Conservation (phyloP, 1,140 invertebrate species). For the Lepidurus packardi region DNA sequence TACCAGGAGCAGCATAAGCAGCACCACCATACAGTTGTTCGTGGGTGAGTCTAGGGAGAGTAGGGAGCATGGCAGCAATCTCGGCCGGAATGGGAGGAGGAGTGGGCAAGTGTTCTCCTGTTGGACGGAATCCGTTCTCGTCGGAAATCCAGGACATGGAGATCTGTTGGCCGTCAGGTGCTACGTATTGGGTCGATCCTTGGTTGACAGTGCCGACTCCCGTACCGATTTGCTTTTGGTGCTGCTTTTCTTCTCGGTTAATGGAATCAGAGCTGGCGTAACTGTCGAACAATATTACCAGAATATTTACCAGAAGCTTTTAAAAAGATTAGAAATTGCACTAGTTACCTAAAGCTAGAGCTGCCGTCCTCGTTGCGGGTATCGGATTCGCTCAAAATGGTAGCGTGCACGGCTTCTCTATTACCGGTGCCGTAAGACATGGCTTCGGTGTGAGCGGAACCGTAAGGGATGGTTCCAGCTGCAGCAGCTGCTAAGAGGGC, state of each 20-base stretch:
- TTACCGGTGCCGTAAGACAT: too few species aligned
- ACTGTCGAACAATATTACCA: neutral
- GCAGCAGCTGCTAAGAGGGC: too few species aligned
- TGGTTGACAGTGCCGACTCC: slow-evolving; percentile 37
- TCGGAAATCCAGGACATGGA: slow-evolving; percentile 38
- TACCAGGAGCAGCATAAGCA: neutral
- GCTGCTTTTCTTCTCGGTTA: slow-evolving; percentile 65
- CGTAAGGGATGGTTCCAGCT: too few species aligned
- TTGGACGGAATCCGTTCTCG: slow-evolving; percentile 40
- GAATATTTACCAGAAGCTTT: too few species aligned
- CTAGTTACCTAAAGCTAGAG: too few species aligned
- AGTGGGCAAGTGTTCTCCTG: slow-evolving; percentile 38
- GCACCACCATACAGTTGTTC: neutral
- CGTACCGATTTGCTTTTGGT: slow-evolving; percentile 52
- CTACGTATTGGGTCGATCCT: slow-evolving; percentile 40
- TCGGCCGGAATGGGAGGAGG: slow-evolving; percentile 35
- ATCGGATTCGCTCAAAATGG: too few species aligned
- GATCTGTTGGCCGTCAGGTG: slow-evolving; percentile 37
- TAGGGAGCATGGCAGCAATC: slow-evolving; percentile 28
- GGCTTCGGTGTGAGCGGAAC: too few species aligned
- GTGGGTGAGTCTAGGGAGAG: neutral
- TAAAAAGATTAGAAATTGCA: too few species aligned
- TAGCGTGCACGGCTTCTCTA: too few species aligned
- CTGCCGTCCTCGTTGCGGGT: too few species aligned
- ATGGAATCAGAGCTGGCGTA: slow-evolving; percentile 60